Percentiles rank a stretch among this genome's conserved stretches.
These are phyloP conservation scores for Lasioglossum oenotherae DNA, from an alignment of 2,888 invertebrate genomes.

Conservation along the genomic window DNA sequence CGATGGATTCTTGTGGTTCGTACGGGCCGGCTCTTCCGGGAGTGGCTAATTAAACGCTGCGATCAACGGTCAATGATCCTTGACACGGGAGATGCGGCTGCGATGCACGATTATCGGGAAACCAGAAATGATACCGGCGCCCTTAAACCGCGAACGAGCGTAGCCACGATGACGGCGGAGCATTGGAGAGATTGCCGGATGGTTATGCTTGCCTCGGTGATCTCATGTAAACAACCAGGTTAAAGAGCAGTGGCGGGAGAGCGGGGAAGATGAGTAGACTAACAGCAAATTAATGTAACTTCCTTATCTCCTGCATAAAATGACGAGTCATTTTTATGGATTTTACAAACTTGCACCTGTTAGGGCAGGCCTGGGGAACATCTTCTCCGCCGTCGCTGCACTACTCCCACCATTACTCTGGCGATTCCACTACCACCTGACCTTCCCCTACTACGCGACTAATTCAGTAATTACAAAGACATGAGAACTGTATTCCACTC, in stretches of 20 bases:
- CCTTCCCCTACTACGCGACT: no score
- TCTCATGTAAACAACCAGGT: neutral
- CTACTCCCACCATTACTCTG: no score
- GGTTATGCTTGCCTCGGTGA: neutral
- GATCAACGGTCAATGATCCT: conserved; percentile 20
- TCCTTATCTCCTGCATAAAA: neutral
- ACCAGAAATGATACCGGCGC: neutral
- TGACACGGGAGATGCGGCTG: neutral
- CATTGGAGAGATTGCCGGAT: neutral
- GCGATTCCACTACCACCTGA: no score
- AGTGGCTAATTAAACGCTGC: conserved; percentile 22
- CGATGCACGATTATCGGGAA: conserved; percentile 6
- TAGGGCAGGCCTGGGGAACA: no score
- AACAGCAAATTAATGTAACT: neutral
- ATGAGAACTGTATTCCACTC: no score
- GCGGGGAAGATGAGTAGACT: neutral
- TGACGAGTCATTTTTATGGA: neutral
- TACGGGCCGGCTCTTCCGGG: neutral
- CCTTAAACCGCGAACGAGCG: neutral
- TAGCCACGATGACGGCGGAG: neutral
- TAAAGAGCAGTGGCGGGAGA: neutral
- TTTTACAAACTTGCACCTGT: neutral
- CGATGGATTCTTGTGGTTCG: conserved; percentile 8
- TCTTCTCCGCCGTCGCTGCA: neutral
- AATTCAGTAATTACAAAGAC: no score